Evolutionary conservation across 1,140 invertebrate species (phyloP), one percentile per base, ranked within the genome.

Genomic region (Drosophila biarmipes): DNA sequence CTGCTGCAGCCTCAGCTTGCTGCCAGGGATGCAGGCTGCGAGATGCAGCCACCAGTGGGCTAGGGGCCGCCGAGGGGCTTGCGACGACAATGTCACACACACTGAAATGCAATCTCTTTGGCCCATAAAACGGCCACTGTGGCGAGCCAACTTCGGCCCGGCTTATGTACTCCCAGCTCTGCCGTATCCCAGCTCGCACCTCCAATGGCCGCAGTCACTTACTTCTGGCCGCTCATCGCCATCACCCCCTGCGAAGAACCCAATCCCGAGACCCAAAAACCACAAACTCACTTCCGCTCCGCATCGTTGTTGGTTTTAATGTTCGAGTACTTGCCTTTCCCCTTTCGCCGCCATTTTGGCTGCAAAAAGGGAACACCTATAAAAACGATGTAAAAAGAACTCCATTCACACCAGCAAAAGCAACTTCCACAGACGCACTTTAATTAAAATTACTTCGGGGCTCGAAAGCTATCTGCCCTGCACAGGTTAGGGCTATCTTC

Each of bases 71-170:
- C 19, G 29, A 14, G 24, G 42, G 37, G 45, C 21, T 21, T 52
- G 27, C 19, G 15, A 49, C 73, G 78, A 82, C 71, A 76, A 78
- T 84, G 84, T 89, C 72, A 79, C 63, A 66, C 63, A 87, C 69
- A 73, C 89, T 78, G 78, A 90, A 90, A 90, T 86, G 78, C 79
- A 90, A 90, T 90, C 81, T 90, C 78, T 90, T 90, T 90, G 86
- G 86, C 80, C 86, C 81, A 90, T 82, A 86, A 90, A 90, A 82
- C 61, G 57, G 46, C 49, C 77, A 85, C 73, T 80, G 68, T 85
- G 77, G 68, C 67, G 43, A 74, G 61, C 43, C 76, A 57, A 57
- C 61, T 68, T 38, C 19, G 53, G 35, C 42, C 21, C 63, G 6
- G 10, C 11, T 45, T 48, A 42, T 19, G 34, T n/a, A 15, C 17